Evolutionary conservation across 2,888 invertebrate species (phyloP).

Genomic region (Ommatoiulus sabulosus): DNA sequence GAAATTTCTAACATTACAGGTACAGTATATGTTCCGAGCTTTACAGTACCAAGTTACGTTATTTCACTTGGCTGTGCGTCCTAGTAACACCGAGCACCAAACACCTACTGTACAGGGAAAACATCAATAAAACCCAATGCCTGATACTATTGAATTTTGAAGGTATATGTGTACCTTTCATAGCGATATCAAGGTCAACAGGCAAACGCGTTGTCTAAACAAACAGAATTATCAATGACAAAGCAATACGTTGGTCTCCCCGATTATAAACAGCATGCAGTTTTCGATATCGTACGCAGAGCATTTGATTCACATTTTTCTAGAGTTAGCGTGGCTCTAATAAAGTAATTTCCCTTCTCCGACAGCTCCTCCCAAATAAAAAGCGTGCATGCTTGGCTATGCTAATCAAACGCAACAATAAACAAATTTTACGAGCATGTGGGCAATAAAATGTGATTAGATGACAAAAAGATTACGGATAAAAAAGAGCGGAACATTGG

Average conservation of each 20-base stretch:
- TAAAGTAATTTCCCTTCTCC: slow-evolving; percentile 12
- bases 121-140: neutral
- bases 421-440: slow-evolving; percentile 33
- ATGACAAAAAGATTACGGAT: neutral
- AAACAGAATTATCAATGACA: neutral
- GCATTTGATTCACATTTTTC: neutral
- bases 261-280: neutral
- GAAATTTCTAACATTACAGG: too few relatives aligned
- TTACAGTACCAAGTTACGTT: neutral
- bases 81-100: neutral
- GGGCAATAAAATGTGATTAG: slow-evolving; percentile 20
- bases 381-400: neutral
- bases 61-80: neutral
- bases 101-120: neutral
- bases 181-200: neutral
- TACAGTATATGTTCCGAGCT: neutral
- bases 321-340: neutral
- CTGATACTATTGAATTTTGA: neutral
- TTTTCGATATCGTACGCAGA: neutral
- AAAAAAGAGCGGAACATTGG: neutral
- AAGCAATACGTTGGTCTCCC: neutral
- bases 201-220: neutral
- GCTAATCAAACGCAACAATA: slow-evolving; percentile 25
- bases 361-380: slow-evolving; percentile 36
- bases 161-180: neutral